phyloP scores from a whole-genome alignment of 1,140 invertebrate species.

The Lepidurus apus region DNA sequence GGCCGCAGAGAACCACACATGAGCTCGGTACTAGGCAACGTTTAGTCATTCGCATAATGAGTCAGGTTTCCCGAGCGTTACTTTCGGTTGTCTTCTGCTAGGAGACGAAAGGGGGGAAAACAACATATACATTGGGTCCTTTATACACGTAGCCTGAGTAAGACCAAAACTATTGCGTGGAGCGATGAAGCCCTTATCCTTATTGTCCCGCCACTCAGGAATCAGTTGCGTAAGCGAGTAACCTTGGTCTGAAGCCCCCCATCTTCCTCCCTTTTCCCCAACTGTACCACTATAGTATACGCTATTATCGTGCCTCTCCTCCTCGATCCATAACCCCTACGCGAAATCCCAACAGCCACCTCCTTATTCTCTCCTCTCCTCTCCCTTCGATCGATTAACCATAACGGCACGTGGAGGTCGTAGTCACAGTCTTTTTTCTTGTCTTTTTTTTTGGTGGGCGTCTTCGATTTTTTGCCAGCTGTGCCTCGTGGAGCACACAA shows the following conservation, averaged over 20 bases:
- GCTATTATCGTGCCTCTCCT: not conserved
- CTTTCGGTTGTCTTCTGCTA: not conserved
- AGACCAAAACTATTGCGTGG: not conserved
- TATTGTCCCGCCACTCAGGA: not conserved
- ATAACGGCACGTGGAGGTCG: constrained; percentile 20
- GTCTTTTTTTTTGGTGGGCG: not conserved
- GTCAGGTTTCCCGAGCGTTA: not conserved
- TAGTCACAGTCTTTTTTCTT: constrained; percentile 9
- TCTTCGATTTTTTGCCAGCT: constrained; percentile 19
- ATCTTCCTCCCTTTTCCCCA: not conserved
- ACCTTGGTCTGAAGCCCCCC: not conserved
- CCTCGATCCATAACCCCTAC: not conserved
- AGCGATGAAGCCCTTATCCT: not conserved
- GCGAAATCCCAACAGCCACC: constrained; percentile 5
- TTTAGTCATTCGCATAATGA: not conserved
- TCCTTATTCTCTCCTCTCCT: not conserved
- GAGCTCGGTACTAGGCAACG: not conserved
- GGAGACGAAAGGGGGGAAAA: not conserved
- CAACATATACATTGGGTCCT: no score
- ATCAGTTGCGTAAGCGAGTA: constrained; percentile 14
- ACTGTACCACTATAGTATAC: not conserved
- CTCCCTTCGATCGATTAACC: constrained; percentile 12
- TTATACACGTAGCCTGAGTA: not conserved
- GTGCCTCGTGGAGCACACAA: not conserved
- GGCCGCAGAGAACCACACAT: not conserved